Evolutionary conservation across 1,140 invertebrate species (phyloP), one percentile per base, ranked within the genome.

Genomic region (Arctopsyche grandis): DNA sequence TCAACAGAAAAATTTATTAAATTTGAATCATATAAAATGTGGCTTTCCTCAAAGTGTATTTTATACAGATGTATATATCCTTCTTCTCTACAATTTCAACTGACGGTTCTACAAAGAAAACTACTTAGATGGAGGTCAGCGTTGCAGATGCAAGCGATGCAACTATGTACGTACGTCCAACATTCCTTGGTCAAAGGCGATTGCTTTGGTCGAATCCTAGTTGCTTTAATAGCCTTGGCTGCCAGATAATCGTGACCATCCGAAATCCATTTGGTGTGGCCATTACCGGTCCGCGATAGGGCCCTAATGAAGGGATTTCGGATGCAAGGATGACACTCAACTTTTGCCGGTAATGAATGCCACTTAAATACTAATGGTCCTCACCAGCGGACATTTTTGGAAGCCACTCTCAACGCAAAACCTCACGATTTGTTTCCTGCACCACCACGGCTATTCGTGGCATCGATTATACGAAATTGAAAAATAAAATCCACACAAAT

Each of bases 221-320:
- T 52, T 52, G 48, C 16, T 52, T 52, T 52, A 66, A 66, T 26
- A n/a, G 56, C 21, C 19, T 5, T 60, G 21, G 48, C 16, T 10
- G 10, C 1, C 48, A 16, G 63, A 26, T 66, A 66, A 66, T 66
- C 19, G 63, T 22, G 21, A 22, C 19, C 63, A 24, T 66, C 63
- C 63, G 63, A 24, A 66, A 66, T 66, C 63, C 63, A 66, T 66
- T 66, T 66, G 56, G 19, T 19, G 24, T 22, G 19, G 24, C 63
- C 63, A 29, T 66, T 66, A 66, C 22, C 24, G 63, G 48, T 14
- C 63, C 63, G 24, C 10, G 48, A 52, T 52, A 52, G 10, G 48
- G 16, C 48, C 24, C 63, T 66, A 66, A 66, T 66, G 63, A 66
- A 66, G 19, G 63, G 63, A 66, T 66, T 22, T 26, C 63, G 63